Evolutionary conservation across 2,888 invertebrate species (phyloP).

Genomic region (Rhabditoides inermis): DNA sequence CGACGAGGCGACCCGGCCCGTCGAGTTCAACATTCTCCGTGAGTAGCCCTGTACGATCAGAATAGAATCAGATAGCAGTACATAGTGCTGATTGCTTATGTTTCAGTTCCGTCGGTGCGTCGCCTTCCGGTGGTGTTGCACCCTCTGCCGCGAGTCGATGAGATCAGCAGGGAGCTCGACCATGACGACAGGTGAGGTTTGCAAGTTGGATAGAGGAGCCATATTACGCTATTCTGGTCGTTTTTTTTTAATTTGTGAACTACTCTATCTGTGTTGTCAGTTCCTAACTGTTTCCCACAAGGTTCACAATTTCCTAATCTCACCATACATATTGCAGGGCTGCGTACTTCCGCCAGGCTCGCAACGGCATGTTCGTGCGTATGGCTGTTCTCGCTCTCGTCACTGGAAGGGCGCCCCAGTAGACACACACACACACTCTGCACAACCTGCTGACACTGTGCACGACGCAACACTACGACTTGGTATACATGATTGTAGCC

Average conservation of each 20-base stretch:
- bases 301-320: no score
- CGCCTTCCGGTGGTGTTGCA: slow-evolving; percentile 67
- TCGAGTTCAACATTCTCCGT: background rate
- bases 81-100: background rate
- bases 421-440: no score
- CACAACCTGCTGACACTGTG: no score
- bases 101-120: slow-evolving; percentile 17
- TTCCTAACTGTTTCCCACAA: no score
- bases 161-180: slow-evolving; percentile 89
- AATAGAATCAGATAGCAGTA: background rate
- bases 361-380: slow-evolving; percentile 92
- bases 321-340: no score
- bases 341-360: slow-evolving; percentile 90
- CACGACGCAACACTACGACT: no score
- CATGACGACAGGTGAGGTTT: slow-evolving; percentile 82
- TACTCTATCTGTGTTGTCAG: no score
- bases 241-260: no score
- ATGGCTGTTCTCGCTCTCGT: slow-evolving; percentile 93
- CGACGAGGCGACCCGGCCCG: slow-evolving; percentile 61
- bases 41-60: background rate
- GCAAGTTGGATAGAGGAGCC: no score
- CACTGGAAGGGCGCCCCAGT: slow-evolving; percentile 59
- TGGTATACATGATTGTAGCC: background rate
- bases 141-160: slow-evolving; percentile 84
- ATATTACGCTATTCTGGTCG: no score